Percentiles rank a stretch among this genome's conserved stretches.
Conservation (phyloP, 2,113 vertebrate species). For the Pristiophorus japonicus region DNA sequence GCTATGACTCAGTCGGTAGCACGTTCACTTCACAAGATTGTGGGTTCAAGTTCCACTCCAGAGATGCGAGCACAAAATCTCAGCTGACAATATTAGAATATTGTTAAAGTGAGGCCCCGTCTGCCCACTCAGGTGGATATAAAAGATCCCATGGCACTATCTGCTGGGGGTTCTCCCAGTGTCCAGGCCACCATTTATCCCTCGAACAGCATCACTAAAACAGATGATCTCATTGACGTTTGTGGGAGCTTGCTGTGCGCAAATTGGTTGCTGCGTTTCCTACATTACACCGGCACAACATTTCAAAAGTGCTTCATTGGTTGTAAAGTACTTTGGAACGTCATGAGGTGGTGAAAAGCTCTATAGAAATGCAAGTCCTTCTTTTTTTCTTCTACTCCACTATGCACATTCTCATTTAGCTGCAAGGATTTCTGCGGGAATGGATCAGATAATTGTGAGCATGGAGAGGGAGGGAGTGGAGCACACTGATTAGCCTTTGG, state of each 20-base stretch:
- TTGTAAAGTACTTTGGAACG: neutral
- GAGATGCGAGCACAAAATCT: neutral
- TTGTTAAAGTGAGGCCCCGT: neutral
- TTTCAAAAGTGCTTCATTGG: neutral
- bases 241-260: too few species aligned
- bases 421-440: neutral
- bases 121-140: neutral
- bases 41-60: neutral
- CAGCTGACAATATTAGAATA: too few species aligned
- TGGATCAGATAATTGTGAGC: too few species aligned
- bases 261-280: neutral
- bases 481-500: neutral
- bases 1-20: too few species aligned
- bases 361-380: neutral
- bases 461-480: too few species aligned
- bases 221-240: neutral
- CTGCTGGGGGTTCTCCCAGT: neutral
- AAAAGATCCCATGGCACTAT: neutral
- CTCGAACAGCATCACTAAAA: neutral
- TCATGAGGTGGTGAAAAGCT: neutral
- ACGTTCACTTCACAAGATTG: neutral
- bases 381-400: neutral
- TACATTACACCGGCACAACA: neutral
- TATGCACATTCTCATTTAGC: neutral
- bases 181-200: neutral